phyloP scores from a whole-genome alignment of 2,113 vertebrate species.

The Cryptomyrus ogoouensis region DNA sequence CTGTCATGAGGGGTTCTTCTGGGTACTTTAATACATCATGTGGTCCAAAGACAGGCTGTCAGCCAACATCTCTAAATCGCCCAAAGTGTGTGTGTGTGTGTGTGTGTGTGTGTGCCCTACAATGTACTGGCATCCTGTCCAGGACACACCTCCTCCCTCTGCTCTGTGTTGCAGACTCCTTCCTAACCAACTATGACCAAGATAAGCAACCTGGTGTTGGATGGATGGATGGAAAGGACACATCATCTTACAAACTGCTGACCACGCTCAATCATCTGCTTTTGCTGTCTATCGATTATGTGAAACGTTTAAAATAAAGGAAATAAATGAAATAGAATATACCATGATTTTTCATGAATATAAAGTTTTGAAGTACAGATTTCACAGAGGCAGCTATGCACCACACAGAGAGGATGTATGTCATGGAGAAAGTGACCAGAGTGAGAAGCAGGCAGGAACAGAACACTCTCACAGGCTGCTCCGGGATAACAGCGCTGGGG shows the following conservation, averaged over 20 bases:
- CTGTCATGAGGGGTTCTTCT: not conserved
- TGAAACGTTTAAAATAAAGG: not conserved
- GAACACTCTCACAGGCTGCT: not conserved
- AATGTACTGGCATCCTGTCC: too few species aligned
- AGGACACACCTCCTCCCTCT: not conserved
- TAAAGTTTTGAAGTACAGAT: not conserved
- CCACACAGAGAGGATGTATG: not conserved
- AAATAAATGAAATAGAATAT: not conserved
- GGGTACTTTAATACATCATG: not conserved
- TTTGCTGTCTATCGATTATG: not conserved
- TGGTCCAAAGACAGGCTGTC: not conserved
- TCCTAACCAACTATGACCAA: not conserved
- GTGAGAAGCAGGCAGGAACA: not conserved
- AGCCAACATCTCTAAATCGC: not conserved
- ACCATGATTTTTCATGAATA: not conserved
- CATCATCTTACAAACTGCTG: not conserved
- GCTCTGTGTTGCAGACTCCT: not conserved
- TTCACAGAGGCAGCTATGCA: not conserved
- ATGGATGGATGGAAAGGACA: not conserved
- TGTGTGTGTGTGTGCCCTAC: too few species aligned
- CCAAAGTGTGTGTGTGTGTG: not conserved
- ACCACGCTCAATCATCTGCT: not conserved
- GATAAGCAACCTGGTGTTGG: not conserved
- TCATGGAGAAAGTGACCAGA: not conserved
- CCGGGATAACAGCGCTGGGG: not conserved